Base-by-base conservation (phyloP, 1,140 invertebrate genomes). In the Ctenoplectra terminalis region DNA sequence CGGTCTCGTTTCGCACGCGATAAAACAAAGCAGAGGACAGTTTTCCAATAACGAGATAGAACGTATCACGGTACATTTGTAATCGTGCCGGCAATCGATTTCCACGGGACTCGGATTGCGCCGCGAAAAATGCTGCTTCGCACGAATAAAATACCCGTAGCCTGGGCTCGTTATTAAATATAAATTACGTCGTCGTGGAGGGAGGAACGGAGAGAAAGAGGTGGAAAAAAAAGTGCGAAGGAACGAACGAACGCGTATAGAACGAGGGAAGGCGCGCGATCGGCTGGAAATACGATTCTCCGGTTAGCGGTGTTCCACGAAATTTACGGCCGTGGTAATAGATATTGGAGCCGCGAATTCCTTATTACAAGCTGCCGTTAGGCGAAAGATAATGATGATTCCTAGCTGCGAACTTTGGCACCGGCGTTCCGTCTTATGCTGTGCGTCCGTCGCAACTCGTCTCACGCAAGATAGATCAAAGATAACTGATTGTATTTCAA, bases 381-480 rank as follows among this genome's bases (percentile, higher is more conserved):
- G 85, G 87, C 84, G 58, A 60, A 34, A 87, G 86, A 87, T 87
- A 87, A 87, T 87, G 78, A 87, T 87, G 86, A 87, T 82, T 82
- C 82, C 58, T 78, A 58, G 72, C 82, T 54, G 66, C 85, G 85
- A 87, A 87, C 85, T 84, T 81, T 87, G 82, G 71, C 82, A 78
- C 54, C 63, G 46, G 34, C 67, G 67, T 60, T 81, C 76, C 48
- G 69, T 54, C 63, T 87, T 82, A 73, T 73, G 77, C 9, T 40
- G 40, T 40, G n/a, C 46, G 13, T 34, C 60, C 23, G 54, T 9
- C 63, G 31, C 17, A 56, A 52, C 43, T 74, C 26, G 74, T 83
- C 85, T 83, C 61, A 50, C 58, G 67, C 83, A 46, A 37, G 48
- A 71, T 70, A 74, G 81, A 86, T 78, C 66, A 73, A 70, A 48